Percentiles rank a stretch among this genome's conserved stretches.
These are phyloP conservation scores for Clytia hemisphaerica DNA, from an alignment of 30 jellyfish, hydroid and myxozoan species.

Conservation along the genomic window DNA sequence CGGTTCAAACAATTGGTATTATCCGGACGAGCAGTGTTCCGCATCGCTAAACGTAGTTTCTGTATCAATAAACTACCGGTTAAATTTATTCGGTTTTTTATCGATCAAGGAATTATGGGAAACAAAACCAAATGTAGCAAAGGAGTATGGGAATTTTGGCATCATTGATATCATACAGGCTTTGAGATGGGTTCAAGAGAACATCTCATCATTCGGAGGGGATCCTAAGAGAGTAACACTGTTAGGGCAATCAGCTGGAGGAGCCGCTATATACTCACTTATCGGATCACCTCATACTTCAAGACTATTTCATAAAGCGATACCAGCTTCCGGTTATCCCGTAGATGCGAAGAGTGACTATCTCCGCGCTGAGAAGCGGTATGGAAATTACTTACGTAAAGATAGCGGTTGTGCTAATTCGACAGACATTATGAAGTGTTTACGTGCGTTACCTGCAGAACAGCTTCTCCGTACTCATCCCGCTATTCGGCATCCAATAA, in stretches of 20 bases:
- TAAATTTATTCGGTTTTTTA: constrained; percentile 48
- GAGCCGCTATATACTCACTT: constrained; percentile 24
- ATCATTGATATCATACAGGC: constrained; percentile 43
- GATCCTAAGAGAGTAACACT: constrained; percentile 32
- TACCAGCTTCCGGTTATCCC: not conserved
- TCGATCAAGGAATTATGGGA: constrained; percentile 29
- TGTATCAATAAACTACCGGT: constrained; percentile 35
- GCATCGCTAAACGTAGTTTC: constrained; percentile 22
- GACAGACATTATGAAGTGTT: no score
- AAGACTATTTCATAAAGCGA: constrained; percentile 31
- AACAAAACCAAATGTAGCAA: not conserved
- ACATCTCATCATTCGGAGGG: constrained; percentile 40
- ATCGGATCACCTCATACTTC: constrained; percentile 26
- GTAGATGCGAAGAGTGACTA: no score
- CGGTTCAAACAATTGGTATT: not conserved
- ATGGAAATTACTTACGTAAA: no score
- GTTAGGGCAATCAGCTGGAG: constrained; percentile 48
- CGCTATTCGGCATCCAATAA: no score
- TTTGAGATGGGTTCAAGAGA: constrained; percentile 26
- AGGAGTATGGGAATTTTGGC: constrained; percentile 42
- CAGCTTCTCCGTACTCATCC: no score
- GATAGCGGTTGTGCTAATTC: no score
- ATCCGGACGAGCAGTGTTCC: not conserved
- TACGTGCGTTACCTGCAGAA: no score
- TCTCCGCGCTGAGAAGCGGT: no score